Evolutionary conservation across 2,888 invertebrate species (phyloP).

Genomic region (Rhagonycha fulva): DNA sequence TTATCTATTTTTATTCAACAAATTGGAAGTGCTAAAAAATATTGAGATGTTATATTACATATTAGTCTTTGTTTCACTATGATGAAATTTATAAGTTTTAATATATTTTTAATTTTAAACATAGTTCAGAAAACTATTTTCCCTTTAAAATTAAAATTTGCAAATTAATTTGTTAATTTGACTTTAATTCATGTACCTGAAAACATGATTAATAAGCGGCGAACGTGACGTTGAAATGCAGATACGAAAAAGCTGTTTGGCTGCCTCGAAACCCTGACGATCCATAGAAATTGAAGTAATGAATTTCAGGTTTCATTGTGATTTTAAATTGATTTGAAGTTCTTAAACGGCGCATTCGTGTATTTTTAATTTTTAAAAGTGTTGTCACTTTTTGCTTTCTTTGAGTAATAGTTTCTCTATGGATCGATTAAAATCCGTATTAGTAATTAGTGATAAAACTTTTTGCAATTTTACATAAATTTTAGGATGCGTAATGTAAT

Average conservation of each 20-base stretch:
- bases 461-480: background rate
- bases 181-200: background rate
- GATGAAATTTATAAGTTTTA: no score
- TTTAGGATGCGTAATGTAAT: background rate
- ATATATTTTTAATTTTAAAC: no score
- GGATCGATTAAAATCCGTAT: background rate
- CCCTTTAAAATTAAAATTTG: background rate
- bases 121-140: no score
- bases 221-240: background rate
- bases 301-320: background rate
- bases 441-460: background rate
- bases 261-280: background rate
- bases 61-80: no score
- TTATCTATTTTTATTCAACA: background rate
- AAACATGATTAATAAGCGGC: background rate
- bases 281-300: background rate
- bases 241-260: background rate
- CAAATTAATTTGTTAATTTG: background rate
- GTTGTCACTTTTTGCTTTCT: background rate
- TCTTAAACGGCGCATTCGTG: background rate
- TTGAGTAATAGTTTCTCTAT: background rate
- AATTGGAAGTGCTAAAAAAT: background rate
- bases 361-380: background rate
- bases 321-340: background rate
- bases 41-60: no score